Conservation (phyloP, 2,888 invertebrate species). For the Antheraea assamensis region DNA sequence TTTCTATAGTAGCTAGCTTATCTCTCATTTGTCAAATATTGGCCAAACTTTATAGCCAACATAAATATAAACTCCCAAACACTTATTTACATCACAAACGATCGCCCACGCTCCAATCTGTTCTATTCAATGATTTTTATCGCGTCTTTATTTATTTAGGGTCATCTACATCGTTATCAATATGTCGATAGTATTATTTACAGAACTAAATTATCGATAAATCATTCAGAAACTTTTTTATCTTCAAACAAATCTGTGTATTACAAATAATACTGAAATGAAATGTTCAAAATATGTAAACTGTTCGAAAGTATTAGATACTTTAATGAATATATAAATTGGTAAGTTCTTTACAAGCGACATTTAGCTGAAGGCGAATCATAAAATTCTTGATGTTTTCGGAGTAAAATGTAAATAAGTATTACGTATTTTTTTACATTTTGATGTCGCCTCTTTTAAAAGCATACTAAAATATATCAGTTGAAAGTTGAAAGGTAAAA, state of each 20-base stretch:
- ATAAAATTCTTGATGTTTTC: neutral
- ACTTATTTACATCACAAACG: constrained; percentile 37
- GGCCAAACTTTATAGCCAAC: constrained; percentile 25
- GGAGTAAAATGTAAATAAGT: neutral
- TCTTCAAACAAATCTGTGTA: constrained; percentile 21
- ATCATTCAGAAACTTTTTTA: constrained; percentile 45
- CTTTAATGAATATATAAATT: neutral
- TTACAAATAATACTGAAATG: constrained; percentile 29
- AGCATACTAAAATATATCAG: no score
- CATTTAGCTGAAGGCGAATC: neutral
- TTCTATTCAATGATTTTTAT: constrained; percentile 39
- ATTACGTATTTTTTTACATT: neutral
- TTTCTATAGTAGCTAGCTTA: neutral
- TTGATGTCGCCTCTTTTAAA: no score
- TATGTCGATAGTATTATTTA: constrained; percentile 52
- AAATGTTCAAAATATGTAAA: constrained; percentile 16
- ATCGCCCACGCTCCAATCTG: constrained; percentile 40
- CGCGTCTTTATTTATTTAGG: constrained; percentile 52
- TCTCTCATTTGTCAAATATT: constrained; percentile 27
- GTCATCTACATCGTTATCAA: constrained; percentile 53
- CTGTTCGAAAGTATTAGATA: constrained; percentile 17
- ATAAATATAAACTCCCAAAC: constrained; percentile 28
- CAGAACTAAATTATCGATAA: constrained; percentile 49
- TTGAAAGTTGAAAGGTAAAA: no score
- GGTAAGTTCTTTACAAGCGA: neutral